phyloP scores from a whole-genome alignment of 2,888 invertebrate species.

The Artemia sinica region DNA sequence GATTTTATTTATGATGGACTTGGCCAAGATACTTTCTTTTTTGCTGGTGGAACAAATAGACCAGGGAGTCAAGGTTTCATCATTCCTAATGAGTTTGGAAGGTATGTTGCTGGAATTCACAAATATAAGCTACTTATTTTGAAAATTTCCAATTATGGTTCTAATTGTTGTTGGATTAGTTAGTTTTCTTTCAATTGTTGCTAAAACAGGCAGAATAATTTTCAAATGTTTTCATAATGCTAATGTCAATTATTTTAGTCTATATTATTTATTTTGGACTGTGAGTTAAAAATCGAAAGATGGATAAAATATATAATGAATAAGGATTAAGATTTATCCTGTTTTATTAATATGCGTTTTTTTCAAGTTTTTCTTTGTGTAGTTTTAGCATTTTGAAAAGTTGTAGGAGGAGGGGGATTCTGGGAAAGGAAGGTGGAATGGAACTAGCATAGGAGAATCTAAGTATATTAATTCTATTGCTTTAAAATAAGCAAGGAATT shows the following conservation, averaged over 20 bases:
- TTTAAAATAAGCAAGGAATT: no score
- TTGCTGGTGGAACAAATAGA: conserved; percentile 63
- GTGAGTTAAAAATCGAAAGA: no score
- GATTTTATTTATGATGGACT: conserved; percentile 77
- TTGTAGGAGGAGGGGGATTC: no score
- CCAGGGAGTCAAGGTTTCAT: conserved; percentile 82
- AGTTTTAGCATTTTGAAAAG: no score
- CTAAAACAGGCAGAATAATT: background rate
- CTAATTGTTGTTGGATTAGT: background rate
- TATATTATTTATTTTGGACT: no score
- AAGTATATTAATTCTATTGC: no score
- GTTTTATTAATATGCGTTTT: no score
- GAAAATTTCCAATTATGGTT: background rate
- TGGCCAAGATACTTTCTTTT: conserved; percentile 78
- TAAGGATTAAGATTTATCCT: no score
- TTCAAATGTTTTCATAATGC: background rate
- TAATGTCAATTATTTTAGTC: background rate
- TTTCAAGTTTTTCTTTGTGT: no score
- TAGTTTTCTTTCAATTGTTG: background rate
- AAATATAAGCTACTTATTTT: background rate
- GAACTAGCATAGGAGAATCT: no score
- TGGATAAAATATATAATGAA: no score
- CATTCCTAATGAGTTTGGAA: conserved; percentile 67
- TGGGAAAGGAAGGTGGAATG: no score
- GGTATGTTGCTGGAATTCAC: conserved; percentile 39